Conservation (phyloP, 2,888 invertebrate genomes). For the Mayetiola destructor region DNA sequence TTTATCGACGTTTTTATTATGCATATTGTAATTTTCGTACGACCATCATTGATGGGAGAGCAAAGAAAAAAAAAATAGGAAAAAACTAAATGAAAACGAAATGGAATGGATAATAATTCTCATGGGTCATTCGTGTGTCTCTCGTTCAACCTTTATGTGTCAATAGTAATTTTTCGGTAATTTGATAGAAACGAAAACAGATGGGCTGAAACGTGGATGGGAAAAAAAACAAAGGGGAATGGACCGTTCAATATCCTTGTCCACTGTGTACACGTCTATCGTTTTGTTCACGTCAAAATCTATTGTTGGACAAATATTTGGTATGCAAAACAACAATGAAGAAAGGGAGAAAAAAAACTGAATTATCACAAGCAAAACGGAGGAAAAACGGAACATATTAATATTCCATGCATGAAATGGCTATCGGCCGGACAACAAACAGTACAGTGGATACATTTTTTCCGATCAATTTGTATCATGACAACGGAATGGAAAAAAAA, state of each 20-base stretch:
- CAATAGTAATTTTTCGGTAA: slow-evolving; percentile 9
- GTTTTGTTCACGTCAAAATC: slow-evolving; percentile 5
- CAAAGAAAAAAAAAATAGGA: too few species aligned
- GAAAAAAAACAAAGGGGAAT: background rate
- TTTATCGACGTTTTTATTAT: background rate
- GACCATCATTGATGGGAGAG: too few species aligned
- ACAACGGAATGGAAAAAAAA: background rate
- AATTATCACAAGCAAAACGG: slow-evolving; percentile 11
- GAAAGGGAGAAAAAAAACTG: too few species aligned
- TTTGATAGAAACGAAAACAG: background rate
- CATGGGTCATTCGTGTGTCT: slow-evolving; percentile 1
- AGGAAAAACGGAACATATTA: too few species aligned
- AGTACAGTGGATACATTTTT: too few species aligned
- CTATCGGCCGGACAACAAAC: too few species aligned
- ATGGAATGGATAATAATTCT: slow-evolving; percentile 1
- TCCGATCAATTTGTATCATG: background rate
- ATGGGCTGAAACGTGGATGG: too few species aligned
- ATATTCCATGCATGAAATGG: too few species aligned
- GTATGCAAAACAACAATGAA: slow-evolving; percentile 2
- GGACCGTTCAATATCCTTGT: background rate
- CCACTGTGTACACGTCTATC: background rate
- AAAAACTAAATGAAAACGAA: too few species aligned
- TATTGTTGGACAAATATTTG: slow-evolving; percentile 10
- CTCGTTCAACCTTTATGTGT: slow-evolving; percentile 10
- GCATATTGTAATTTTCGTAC: too few species aligned